Conservation (phyloP, 2,113 vertebrate genomes). For the western clawed frog (Xenopus tropicalis) region DNA sequence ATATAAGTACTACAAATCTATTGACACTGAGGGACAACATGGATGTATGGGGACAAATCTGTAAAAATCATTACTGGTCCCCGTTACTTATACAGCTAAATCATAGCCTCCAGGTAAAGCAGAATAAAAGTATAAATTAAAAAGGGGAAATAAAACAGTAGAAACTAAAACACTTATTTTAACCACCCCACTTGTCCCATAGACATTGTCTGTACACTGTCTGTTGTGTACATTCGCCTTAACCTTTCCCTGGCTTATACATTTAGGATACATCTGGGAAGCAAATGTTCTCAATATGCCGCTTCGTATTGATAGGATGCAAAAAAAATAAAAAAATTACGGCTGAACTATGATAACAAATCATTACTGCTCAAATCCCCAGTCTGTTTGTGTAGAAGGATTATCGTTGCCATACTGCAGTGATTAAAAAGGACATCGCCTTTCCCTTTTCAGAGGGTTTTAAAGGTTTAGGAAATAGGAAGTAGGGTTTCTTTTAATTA, state of each 20-base stretch:
- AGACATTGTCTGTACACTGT: neutral
- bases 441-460: slow-evolving; percentile 3
- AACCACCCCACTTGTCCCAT: neutral
- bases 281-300: slow-evolving; percentile 22
- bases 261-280: slow-evolving; percentile 21
- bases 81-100: no score
- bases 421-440: neutral
- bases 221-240: neutral
- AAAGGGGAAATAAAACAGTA: neutral
- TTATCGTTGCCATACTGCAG: slow-evolving; percentile 13
- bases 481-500: neutral
- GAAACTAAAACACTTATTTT: neutral
- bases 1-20: no score
- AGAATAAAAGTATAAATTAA: neutral
- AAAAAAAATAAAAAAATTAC: slow-evolving; percentile 2
- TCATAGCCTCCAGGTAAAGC: no score
- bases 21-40: no score
- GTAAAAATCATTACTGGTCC: no score
- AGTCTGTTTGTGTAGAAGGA: neutral
- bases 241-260: slow-evolving; percentile 19
- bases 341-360: slow-evolving; percentile 5
- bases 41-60: no score
- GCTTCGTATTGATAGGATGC: neutral
- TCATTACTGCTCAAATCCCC: neutral
- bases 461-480: slow-evolving; percentile 4